Percentiles rank a stretch among this genome's conserved stretches.
phyloP scores from a whole-genome alignment of 1,140 invertebrate genomes.

The Habropoda laboriosa region DNA sequence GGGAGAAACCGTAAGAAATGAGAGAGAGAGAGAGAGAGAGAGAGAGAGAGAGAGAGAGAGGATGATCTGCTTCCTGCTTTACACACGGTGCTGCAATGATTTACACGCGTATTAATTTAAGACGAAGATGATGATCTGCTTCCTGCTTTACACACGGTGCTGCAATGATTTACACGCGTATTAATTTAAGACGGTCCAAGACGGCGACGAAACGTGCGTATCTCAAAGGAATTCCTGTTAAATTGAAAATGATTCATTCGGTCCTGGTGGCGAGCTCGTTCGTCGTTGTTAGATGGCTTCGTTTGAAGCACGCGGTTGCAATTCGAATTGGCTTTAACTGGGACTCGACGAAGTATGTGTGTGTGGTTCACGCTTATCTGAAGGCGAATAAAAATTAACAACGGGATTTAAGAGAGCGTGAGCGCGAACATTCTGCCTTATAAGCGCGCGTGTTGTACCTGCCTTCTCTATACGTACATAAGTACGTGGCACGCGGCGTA shows the following conservation, averaged over 20 bases:
- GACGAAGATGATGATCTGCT: not conserved
- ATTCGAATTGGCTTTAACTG: not conserved
- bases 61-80: slow-evolving; percentile 30
- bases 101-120: slow-evolving; percentile 61
- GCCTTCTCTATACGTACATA: not conserved
- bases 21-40: no score
- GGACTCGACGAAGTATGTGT: no score
- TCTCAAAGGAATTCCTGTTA: slow-evolving; percentile 47
- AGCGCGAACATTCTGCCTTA: not conserved
- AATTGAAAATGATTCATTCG: slow-evolving; percentile 38
- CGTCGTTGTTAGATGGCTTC: not conserved
- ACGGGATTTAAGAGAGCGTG: slow-evolving; percentile 21
- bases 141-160: no score
- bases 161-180: slow-evolving; percentile 54
- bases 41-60: no score
- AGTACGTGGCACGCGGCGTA: no score
- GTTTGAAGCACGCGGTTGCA: not conserved
- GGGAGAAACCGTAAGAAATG: no score
- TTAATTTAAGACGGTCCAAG: slow-evolving; percentile 51
- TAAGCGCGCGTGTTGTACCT: not conserved
- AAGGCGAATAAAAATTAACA: slow-evolving; percentile 20
- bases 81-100: slow-evolving; percentile 38
- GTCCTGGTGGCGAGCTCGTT: not conserved
- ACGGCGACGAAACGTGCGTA: slow-evolving; percentile 2
- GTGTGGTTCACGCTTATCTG: slow-evolving; percentile 16